phyloP scores from a whole-genome alignment of 2,888 invertebrate species.

The Oscheius sp. region DNA sequence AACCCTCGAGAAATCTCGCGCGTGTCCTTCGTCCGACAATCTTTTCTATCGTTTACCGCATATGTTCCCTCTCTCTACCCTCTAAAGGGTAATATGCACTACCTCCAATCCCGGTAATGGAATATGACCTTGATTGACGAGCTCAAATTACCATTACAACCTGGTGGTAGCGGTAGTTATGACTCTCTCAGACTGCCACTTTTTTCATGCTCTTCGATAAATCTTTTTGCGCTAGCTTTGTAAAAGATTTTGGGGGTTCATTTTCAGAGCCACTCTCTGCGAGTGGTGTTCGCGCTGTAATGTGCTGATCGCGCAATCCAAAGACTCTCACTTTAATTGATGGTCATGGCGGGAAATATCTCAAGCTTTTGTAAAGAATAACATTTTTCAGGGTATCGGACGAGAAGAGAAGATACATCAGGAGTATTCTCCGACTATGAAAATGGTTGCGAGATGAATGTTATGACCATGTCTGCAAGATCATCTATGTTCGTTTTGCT shows the following conservation, averaged over 20 bases:
- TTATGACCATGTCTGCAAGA: background rate
- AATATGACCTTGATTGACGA: slow-evolving; percentile 18
- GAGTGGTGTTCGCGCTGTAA: slow-evolving; percentile 33
- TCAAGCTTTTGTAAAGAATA: background rate
- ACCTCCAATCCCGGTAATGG: slow-evolving; percentile 5
- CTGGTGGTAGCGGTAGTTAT: background rate
- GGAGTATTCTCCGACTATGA: slow-evolving; percentile 15
- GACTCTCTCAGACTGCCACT: slow-evolving; percentile 7
- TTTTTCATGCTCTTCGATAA: slow-evolving; percentile 20
- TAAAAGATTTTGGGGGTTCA: slow-evolving; percentile 17
- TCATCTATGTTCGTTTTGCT: slow-evolving; percentile 20
- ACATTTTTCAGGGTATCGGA: slow-evolving; percentile 24
- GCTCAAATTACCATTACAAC: slow-evolving; percentile 27
- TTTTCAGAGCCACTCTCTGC: slow-evolving; percentile 24
- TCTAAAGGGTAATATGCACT: background rate
- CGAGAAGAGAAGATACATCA: slow-evolving; percentile 8
- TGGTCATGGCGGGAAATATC: background rate
- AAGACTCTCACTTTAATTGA: slow-evolving; percentile 26
- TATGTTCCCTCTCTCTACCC: background rate
- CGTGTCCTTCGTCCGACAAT: background rate
- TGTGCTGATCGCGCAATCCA: slow-evolving; percentile 29
- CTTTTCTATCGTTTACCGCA: slow-evolving; percentile 10
- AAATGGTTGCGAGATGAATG: slow-evolving; percentile 27
- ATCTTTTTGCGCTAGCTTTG: slow-evolving; percentile 9
- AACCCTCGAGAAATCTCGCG: slow-evolving; percentile 19